phyloP scores from a whole-genome alignment of 2,888 invertebrate genomes.

The Fragum whitleyi region DNA sequence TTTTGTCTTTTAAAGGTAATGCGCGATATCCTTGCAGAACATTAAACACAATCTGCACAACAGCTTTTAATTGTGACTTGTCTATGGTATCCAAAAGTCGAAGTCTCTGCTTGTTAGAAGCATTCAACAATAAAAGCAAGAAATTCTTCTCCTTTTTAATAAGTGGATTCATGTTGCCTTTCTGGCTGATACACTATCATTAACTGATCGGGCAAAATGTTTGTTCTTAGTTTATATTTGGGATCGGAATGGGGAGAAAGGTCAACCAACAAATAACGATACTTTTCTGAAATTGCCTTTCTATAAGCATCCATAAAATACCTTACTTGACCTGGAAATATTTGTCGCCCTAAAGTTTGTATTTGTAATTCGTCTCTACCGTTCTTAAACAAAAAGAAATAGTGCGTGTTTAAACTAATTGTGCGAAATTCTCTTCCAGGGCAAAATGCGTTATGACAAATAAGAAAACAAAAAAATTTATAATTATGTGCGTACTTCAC shows the following conservation, averaged over 20 bases:
- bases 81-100: slow-evolving; percentile 31
- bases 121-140: slow-evolving; percentile 29
- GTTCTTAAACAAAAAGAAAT: slow-evolving; percentile 61
- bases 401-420: slow-evolving; percentile 61
- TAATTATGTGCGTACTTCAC: slow-evolving; percentile 60
- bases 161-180: slow-evolving; percentile 20
- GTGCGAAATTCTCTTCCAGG: slow-evolving; percentile 54
- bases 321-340: slow-evolving; percentile 52
- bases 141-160: slow-evolving; percentile 35
- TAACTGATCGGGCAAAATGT: slow-evolving; percentile 58
- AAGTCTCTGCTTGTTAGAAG: slow-evolving; percentile 29
- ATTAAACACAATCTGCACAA: slow-evolving; percentile 50
- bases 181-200: slow-evolving; percentile 43
- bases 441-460: slow-evolving; percentile 58
- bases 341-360: slow-evolving; percentile 59
- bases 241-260: slow-evolving; percentile 58
- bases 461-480: slow-evolving; percentile 56
- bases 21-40: slow-evolving; percentile 24
- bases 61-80: slow-evolving; percentile 35
- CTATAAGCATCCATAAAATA: slow-evolving; percentile 53
- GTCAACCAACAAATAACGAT: slow-evolving; percentile 53
- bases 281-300: slow-evolving; percentile 56
- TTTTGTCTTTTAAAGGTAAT: slow-evolving; percentile 34
- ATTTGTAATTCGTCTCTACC: slow-evolving; percentile 54
- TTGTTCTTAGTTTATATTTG: slow-evolving; percentile 56